These are phyloP conservation scores for Eptesicus fuscus DNA, from an alignment of 2,113 vertebrate genomes.

Conservation along the genomic window DNA sequence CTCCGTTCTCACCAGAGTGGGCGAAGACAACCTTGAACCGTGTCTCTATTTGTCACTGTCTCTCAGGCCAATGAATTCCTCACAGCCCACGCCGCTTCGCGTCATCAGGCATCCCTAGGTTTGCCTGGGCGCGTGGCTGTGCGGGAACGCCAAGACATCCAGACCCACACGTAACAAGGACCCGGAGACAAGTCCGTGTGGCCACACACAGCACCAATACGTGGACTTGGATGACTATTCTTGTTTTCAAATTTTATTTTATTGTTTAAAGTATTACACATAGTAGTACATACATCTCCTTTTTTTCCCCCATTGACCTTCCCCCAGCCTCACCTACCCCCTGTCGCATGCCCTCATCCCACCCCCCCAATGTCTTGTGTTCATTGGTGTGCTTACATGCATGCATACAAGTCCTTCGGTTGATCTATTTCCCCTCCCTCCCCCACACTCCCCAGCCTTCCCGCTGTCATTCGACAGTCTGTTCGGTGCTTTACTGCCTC, in stretches of 20 bases:
- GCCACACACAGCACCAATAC: conserved; percentile 27
- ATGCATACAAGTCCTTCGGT: no score
- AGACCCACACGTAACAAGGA: conserved; percentile 61
- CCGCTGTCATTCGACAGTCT: no score
- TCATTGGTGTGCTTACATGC: no score
- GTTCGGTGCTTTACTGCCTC: no score
- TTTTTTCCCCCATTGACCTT: no score
- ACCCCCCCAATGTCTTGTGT: no score
- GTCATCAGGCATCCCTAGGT: conserved; percentile 46
- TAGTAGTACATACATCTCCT: no score
- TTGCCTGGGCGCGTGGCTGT: conserved; percentile 29
- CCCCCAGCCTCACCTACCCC: no score
- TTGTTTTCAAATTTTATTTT: background rate
- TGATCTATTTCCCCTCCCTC: no score
- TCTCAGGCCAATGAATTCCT: conserved; percentile 56
- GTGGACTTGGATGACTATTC: background rate
- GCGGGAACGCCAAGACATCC: background rate
- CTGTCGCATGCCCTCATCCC: no score
- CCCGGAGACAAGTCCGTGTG: conserved; percentile 39
- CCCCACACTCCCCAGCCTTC: no score
- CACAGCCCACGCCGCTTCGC: background rate
- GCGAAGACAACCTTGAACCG: conserved; percentile 76
- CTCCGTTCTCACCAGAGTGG: conserved; percentile 61
- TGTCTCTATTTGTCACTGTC: conserved; percentile 59
- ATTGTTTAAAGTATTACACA: no score